phyloP scores from a whole-genome alignment of 1,140 invertebrate species.

The Pemphigus obesinymphae region DNA sequence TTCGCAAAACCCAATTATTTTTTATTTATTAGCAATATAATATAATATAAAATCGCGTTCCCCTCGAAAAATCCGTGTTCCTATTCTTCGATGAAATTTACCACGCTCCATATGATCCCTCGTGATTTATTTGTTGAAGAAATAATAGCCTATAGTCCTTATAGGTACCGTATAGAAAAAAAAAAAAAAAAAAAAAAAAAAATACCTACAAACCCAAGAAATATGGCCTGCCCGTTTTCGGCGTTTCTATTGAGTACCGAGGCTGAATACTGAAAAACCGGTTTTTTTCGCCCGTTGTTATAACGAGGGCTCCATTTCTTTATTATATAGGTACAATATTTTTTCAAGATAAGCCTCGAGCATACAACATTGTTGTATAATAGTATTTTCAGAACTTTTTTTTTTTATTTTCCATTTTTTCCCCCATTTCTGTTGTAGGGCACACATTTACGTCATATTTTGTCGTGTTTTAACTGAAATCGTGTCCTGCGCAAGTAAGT shows the following conservation, averaged over 20 bases:
- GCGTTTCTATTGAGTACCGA: slow-evolving; percentile 31
- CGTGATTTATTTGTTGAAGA: slow-evolving; percentile 38
- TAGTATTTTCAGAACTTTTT: slow-evolving; percentile 20
- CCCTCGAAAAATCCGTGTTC: slow-evolving; percentile 11
- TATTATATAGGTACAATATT: slow-evolving; percentile 27
- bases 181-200: background rate
- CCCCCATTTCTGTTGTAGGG: too few species aligned
- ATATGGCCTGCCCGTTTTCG: slow-evolving; percentile 38
- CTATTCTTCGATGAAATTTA: slow-evolving; percentile 37
- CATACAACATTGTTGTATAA: background rate
- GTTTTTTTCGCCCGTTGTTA: slow-evolving; percentile 35
- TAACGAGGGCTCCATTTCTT: slow-evolving; percentile 30
- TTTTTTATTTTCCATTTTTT: too few species aligned
- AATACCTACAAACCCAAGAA: slow-evolving; percentile 36
- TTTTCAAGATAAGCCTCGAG: slow-evolving; percentile 20
- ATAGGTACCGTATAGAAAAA: too few species aligned
- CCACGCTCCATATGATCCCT: slow-evolving; percentile 41
- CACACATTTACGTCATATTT: too few species aligned
- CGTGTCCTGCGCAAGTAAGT: background rate
- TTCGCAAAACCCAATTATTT: slow-evolving; percentile 22
- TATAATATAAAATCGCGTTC: slow-evolving; percentile 15
- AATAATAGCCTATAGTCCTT: slow-evolving; percentile 37
- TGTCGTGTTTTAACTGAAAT: background rate
- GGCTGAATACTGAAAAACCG: slow-evolving; percentile 23
- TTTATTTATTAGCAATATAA: slow-evolving; percentile 25